A percentile compares a stretch with the other conserved stretches of the same genome.
These are phyloP conservation scores for Andricus quercusramuli DNA, from an alignment of 2,888 invertebrate genomes.

Conservation along the genomic window DNA sequence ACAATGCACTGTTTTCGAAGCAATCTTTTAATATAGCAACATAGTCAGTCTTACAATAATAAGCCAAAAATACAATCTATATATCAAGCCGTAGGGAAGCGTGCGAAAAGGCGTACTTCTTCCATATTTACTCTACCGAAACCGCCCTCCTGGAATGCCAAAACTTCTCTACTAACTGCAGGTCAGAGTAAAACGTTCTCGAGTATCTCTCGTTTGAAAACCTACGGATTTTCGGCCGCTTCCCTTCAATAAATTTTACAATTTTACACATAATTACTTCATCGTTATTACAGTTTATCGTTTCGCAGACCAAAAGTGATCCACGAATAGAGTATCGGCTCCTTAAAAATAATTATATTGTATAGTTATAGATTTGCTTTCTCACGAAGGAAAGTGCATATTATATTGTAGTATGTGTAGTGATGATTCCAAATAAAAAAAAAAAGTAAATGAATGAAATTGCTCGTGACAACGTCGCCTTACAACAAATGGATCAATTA, in stretches of 20 bases:
- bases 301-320: constrained; percentile 55
- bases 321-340: constrained; percentile 13
- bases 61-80: constrained; percentile 78
- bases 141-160: constrained; percentile 32
- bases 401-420: constrained; percentile 38
- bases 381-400: constrained; percentile 34
- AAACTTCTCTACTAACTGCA: constrained; percentile 26
- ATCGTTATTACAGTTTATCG: constrained; percentile 55
- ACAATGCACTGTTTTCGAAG: constrained; percentile 67
- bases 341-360: constrained; percentile 41
- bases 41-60: constrained; percentile 78
- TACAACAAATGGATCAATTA: constrained; percentile 23
- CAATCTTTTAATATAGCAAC: constrained; percentile 78
- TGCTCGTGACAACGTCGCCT: constrained; percentile 33
- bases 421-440: constrained; percentile 37
- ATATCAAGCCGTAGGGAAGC: constrained; percentile 67
- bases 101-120: constrained; percentile 57
- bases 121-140: constrained; percentile 34
- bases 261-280: constrained; percentile 71
- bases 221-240: constrained; percentile 62
- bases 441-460: constrained; percentile 31
- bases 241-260: constrained; percentile 70
- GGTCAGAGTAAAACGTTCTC: constrained; percentile 9
- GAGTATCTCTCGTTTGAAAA: constrained; percentile 52
- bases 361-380: constrained; percentile 36